Evolutionary conservation across 2,888 invertebrate genomes (phyloP), one percentile per base, ranked within the genome.

Genomic region (Druceiella hillmani): DNA sequence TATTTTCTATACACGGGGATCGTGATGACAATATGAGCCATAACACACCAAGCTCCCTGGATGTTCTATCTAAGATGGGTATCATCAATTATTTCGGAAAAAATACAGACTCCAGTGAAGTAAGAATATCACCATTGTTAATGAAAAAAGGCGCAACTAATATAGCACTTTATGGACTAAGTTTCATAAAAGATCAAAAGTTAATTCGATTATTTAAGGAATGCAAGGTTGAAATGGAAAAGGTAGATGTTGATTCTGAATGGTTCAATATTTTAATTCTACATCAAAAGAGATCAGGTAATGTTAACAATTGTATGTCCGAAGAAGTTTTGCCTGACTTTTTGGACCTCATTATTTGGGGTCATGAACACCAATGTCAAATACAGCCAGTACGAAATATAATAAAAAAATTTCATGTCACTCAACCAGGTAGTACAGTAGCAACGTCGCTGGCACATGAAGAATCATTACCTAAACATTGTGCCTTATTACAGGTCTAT

Each of bases 1-100:
- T 99, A 33, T 87, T 94, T 58, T 91, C 94, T 0, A 95, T 99
- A 52, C 97, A 99, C 64, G 99, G 99, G 38, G 99, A 99, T 64
- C 98, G 99, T 58, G 99, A 99, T 62, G 98, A 99, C 64, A 94
- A 91, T 5, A 83, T 79, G 27, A 82, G 81, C 12, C 66, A 64
- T 43, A 77, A 78, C 2, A 76, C 81, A 17, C 64, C 83, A 10
- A 92, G 94, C 53, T 84, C 91, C 0, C 70, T 99, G 42, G 97
- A 99, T 62, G 66, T 94, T 37, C 64, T 99, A 2, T 83, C 88
- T 17, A 79, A 82, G 10, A 78, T 81, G 10, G 97, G 98, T 0
- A 67, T 97, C 1, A 72, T 99, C 0, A 99, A 99, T 60, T 94
- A 98, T 59, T 97, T 99, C 66, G 99, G 98, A 0, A 90, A 90